Evolutionary conservation across 2,888 invertebrate species (phyloP).

Genomic region (Dione vanillae): DNA sequence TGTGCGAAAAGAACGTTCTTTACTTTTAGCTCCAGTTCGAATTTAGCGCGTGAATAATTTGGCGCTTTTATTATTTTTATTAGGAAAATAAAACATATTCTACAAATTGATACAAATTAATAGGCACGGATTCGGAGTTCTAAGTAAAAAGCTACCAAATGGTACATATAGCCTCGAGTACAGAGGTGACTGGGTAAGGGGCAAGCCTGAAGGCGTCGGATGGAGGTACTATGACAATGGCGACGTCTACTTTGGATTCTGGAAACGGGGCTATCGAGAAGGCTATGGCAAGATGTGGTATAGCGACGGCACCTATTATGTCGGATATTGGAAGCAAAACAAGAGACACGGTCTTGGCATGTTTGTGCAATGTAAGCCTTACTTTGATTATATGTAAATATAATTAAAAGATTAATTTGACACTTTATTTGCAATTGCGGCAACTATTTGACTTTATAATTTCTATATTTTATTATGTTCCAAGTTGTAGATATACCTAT

Average conservation of each 20-base stretch:
- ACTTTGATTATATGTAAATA: background rate
- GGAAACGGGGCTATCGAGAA: conserved; percentile 75
- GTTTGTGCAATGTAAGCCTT: conserved; percentile 73
- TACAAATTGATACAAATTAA: background rate
- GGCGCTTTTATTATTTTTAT: too few relatives aligned
- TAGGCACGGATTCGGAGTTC: conserved; percentile 85
- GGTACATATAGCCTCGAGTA: conserved; percentile 78
- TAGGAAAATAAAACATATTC: background rate
- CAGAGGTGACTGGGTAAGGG: conserved; percentile 85
- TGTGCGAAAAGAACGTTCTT: too few relatives aligned
- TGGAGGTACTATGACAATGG: conserved; percentile 83
- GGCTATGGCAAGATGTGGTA: conserved; percentile 87
- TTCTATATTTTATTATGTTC: too few relatives aligned
- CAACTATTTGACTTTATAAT: too few relatives aligned
- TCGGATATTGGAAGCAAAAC: conserved; percentile 84
- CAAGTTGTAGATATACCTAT: too few relatives aligned
- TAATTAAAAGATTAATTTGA: background rate
- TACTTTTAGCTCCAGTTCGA: too few relatives aligned
- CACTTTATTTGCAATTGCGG: background rate
- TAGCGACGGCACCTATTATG: conserved; percentile 82
- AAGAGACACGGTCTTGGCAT: conserved; percentile 81
- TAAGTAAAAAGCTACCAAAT: conserved; percentile 69
- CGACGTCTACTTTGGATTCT: conserved; percentile 85
- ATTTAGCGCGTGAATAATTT: too few relatives aligned
- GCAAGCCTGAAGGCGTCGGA: conserved; percentile 84